Conservation (phyloP, 2,797 vertebrate species). For the Hoplostethus mediterraneus region DNA sequence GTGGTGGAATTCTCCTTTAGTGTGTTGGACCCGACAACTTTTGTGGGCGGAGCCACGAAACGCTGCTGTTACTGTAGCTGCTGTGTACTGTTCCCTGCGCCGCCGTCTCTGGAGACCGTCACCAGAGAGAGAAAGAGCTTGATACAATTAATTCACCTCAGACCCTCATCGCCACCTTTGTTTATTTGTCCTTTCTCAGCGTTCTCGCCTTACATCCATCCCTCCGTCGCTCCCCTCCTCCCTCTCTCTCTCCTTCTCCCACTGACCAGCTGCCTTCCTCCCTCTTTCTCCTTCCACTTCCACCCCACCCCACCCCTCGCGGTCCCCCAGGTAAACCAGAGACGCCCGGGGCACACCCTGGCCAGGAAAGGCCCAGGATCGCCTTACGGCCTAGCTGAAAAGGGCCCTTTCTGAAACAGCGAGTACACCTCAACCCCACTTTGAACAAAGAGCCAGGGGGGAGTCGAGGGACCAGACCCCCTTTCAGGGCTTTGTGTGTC, state of each 20-base stretch:
- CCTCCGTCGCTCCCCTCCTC: slow-evolving; percentile 53
- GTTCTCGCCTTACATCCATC: slow-evolving; percentile 82
- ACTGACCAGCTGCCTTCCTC: slow-evolving; percentile 67
- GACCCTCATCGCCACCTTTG: slow-evolving; percentile 80
- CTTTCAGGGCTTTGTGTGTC: slow-evolving; percentile 73
- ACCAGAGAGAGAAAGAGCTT: slow-evolving; percentile 53
- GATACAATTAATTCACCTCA: slow-evolving; percentile 77
- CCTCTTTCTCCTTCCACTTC: neutral
- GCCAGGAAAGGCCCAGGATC: slow-evolving; percentile 80
- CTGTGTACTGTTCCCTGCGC: slow-evolving; percentile 48
- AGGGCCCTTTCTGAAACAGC: slow-evolving; percentile 73
- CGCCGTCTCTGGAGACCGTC: slow-evolving; percentile 52
- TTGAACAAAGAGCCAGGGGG: slow-evolving; percentile 69
- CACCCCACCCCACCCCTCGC: slow-evolving; percentile 31
- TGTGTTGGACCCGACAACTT: no score
- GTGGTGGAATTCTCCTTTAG: no score
- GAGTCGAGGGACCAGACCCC: slow-evolving; percentile 73
- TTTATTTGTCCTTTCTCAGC: slow-evolving; percentile 85
- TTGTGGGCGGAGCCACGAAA: no score
- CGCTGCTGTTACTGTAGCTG: slow-evolving; percentile 20
- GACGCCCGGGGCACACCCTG: slow-evolving; percentile 79
- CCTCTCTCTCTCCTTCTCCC: slow-evolving; percentile 15
- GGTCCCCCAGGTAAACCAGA: slow-evolving; percentile 84
- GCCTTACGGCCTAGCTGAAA: slow-evolving; percentile 84
- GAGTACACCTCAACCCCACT: slow-evolving; percentile 60